Percentiles rank a stretch among this genome's conserved stretches.
Conservation (phyloP, 2,797 vertebrate genomes). For the Scarus forsteni region DNA sequence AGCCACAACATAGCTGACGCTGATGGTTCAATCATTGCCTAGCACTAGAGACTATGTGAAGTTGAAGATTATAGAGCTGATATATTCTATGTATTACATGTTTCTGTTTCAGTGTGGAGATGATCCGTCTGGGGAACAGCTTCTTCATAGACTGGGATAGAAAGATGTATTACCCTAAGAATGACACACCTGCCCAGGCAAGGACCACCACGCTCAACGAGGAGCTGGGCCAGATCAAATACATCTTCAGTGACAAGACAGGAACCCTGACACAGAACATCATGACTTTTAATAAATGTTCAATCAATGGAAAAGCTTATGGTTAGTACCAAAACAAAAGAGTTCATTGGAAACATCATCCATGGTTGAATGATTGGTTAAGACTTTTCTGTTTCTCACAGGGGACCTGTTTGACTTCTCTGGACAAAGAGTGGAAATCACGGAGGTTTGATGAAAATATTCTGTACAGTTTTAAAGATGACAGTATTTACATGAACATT, state of each 20-base stretch:
- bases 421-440: conserved; percentile 84
- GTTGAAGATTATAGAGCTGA: too few species aligned
- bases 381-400: conserved; percentile 73
- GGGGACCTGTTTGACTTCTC: conserved; percentile 84
- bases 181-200: conserved; percentile 90
- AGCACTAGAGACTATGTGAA: too few species aligned
- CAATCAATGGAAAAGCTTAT: conserved; percentile 90
- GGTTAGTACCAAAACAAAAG: conserved; percentile 73
- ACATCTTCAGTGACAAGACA: conserved; percentile 97
- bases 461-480: background rate
- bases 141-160: conserved; percentile 96
- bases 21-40: too few species aligned
- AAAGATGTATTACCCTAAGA: conserved; percentile 92
- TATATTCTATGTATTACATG: too few species aligned
- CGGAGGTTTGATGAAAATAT: conserved; percentile 83
- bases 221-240: conserved; percentile 95
- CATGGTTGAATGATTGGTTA: fast-evolving
- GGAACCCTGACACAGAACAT: conserved; percentile 97
- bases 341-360: fast-evolving
- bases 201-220: conserved; percentile 95
- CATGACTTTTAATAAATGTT: conserved; percentile 95
- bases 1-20: too few species aligned
- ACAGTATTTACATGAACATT: too few species aligned
- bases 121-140: conserved; percentile 95
- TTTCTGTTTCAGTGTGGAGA: conserved; percentile 81